Base-by-base conservation (phyloP, 2,113 vertebrate genomes). In the Siphamia tubifer region DNA sequence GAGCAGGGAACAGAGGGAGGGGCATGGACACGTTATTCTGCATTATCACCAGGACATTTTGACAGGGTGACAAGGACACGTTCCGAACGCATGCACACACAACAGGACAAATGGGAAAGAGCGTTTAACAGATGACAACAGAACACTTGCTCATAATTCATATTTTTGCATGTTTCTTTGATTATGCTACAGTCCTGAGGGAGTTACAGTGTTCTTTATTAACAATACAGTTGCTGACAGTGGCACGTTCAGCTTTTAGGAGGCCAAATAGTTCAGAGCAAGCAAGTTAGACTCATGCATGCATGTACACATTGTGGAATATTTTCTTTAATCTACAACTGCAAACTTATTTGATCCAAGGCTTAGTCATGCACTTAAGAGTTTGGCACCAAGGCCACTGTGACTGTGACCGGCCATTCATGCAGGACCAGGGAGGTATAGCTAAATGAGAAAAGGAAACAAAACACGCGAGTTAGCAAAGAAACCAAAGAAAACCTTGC, bases 231-330 rank as follows among this genome's bases (percentile, higher is more conserved):
- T 30, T 38, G 65, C 61, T 62, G 55, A 65, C 39, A 66, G 36
- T 19, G 36, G 20, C 45, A 60, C 65, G 63, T 53, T 62, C 51
- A 90, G 89, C 78, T 89, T 64, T 83, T 82, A 84, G 83, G 79
- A 83, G 48, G 16, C 87, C 88, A 88, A 82, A 91, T 88, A 76
- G 85, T 89, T 89, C 82, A 81, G 91, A 89, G 92, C 92, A 93
- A 94, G 93, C 92, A 82, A 74, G 39, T 60, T 40, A n/a, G 15
- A 43, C 25, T 56, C 69, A 25, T 64, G 54, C 52, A 58, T 61
- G 49, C 34, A 68, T 28, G 25, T 15, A 30, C 6, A 51, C 17
- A 43, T 55, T 32, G 32, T 17, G 27, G 20, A 25, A 34, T 31
- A 11, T 54, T 68, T 57, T 34, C 32, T 56, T 31, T 60, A 34